These are phyloP conservation scores for Stenchaetothrips biformis DNA, from an alignment of 2,888 invertebrate species.

Conservation along the genomic window DNA sequence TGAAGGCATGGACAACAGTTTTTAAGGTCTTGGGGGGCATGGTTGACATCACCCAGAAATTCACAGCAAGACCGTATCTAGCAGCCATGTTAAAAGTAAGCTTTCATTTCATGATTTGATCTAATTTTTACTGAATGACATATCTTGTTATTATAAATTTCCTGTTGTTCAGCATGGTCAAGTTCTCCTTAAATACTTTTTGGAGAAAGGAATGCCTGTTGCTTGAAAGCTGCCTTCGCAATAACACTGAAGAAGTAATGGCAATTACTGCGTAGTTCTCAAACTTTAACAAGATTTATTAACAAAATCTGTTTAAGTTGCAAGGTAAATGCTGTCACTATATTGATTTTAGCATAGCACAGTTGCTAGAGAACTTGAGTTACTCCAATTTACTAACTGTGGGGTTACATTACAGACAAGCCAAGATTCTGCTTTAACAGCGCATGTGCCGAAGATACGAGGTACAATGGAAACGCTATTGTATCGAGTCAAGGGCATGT, in stretches of 20 bases:
- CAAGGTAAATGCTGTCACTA: background rate
- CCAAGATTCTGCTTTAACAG: constrained; percentile 1
- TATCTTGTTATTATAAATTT: background rate
- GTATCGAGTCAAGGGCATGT: constrained; percentile 2
- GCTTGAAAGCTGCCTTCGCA: background rate
- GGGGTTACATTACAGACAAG: background rate
- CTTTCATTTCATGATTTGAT: background rate
- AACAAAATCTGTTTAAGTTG: background rate
- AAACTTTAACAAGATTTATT: background rate
- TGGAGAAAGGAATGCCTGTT: constrained; percentile 7
- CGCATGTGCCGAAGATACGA: background rate
- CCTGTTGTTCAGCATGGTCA: background rate
- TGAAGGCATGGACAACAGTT: background rate
- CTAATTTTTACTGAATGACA: background rate
- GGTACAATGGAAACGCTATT: background rate
- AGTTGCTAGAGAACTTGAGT: too few relatives aligned
- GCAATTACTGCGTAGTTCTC: background rate
- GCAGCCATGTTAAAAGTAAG: background rate
- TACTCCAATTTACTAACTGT: too few relatives aligned
- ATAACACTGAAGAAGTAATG: constrained; percentile 1
- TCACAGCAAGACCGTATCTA: background rate
- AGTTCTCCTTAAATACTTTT: background rate
- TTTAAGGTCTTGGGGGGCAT: background rate
- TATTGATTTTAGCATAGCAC: background rate
- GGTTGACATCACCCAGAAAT: background rate